A percentile compares a stretch with the other conserved stretches of the same genome.
These are phyloP conservation scores for Atractosteus spatula DNA, from an alignment of 2,113 vertebrate genomes.

Conservation along the genomic window DNA sequence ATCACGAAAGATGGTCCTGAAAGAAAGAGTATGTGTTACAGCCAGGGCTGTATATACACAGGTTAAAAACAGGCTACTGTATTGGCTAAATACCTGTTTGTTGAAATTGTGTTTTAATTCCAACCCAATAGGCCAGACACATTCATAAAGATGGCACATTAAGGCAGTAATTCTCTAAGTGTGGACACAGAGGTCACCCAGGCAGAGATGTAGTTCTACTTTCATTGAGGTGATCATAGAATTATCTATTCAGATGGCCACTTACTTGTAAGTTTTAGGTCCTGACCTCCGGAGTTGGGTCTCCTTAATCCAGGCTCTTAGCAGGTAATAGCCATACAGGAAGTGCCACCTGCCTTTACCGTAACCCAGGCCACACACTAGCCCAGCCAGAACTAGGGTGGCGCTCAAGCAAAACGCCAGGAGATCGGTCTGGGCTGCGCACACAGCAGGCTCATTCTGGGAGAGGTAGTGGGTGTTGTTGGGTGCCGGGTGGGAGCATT, in stretches of 20 bases:
- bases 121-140: too few species aligned
- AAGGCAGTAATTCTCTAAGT: too few species aligned
- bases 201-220: neutral
- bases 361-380: neutral
- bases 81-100: too few species aligned
- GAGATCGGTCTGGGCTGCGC: neutral
- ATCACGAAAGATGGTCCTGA: too few species aligned
- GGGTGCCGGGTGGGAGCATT: neutral
- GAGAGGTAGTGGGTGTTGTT: neutral
- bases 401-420: constrained; percentile 5
- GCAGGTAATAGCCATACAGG: constrained; percentile 26
- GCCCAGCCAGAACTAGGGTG: neutral
- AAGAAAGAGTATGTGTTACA: too few species aligned
- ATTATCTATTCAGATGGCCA: neutral
- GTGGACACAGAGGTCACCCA: neutral
- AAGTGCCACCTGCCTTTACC: constrained; percentile 20
- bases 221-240: neutral
- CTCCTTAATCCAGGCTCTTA: constrained; percentile 26
- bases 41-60: too few species aligned
- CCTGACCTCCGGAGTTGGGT: constrained; percentile 1
- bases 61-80: too few species aligned
- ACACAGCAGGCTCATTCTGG: neutral
- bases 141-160: too few species aligned
- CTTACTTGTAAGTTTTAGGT: constrained; percentile 1
- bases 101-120: too few species aligned